A percentile compares a stretch with the other conserved stretches of the same genome.
phyloP scores from a whole-genome alignment of 2,888 invertebrate species.

The Hypselothyrea guttata region DNA sequence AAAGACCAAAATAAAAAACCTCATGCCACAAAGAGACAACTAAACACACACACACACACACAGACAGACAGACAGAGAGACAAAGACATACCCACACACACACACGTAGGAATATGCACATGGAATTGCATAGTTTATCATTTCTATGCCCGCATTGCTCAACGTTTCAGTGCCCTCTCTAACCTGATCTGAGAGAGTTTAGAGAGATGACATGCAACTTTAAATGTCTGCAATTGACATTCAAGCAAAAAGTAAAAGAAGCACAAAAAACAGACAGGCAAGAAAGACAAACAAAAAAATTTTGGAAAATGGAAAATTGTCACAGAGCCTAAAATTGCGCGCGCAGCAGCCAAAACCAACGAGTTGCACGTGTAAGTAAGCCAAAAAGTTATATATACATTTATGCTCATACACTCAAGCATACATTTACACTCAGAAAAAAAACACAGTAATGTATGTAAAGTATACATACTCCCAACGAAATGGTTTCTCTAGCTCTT shows the following conservation, averaged over 20 bases:
- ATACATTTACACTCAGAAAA: too few relatives aligned
- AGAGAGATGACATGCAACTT: conserved; percentile 52
- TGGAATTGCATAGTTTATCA: conserved; percentile 61
- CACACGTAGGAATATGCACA: conserved; percentile 13
- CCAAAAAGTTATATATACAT: conserved; percentile 46
- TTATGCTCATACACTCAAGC: conserved; percentile 2
- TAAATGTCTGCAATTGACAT: conserved; percentile 76
- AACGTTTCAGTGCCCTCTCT: neutral
- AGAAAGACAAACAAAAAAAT: conserved; percentile 19
- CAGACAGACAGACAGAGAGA: neutral
- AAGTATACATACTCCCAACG: too few relatives aligned
- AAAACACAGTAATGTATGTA: too few relatives aligned
- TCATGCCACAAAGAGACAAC: conserved; percentile 39
- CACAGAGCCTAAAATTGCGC: conserved; percentile 70
- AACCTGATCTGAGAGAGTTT: conserved; percentile 7
- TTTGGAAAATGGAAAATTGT: conserved; percentile 50
- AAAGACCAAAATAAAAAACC: conserved; percentile 32
- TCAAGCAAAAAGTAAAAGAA: conserved; percentile 36
- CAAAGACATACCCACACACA: conserved; percentile 10
- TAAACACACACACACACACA: conserved; percentile 18
- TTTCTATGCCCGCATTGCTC: conserved; percentile 14
- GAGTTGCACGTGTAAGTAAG: conserved; percentile 64
- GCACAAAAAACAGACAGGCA: too few relatives aligned
- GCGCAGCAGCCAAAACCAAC: conserved; percentile 63
- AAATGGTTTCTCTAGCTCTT: too few relatives aligned